Conservation (phyloP, 2,113 vertebrate species). For the Helogale parvula region DNA sequence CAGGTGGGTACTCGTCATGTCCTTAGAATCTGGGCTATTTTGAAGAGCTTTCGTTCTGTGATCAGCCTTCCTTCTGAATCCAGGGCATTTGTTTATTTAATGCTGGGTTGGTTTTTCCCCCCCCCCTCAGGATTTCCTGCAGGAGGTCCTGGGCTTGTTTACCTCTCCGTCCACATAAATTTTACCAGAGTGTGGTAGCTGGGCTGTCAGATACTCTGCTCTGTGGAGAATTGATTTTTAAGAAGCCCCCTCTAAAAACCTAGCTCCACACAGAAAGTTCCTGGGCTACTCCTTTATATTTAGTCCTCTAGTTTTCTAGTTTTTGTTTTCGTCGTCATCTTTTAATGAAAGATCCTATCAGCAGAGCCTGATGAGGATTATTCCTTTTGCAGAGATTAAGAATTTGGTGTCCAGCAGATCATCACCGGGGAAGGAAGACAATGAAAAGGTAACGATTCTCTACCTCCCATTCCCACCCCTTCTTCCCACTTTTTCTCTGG, state of each 20-base stretch:
- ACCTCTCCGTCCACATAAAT: conserved; percentile 38
- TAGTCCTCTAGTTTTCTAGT: background rate
- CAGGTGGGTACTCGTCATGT: background rate
- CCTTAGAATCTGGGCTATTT: background rate
- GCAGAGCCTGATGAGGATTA: conserved; percentile 65
- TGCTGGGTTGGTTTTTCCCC: background rate
- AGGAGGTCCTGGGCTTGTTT: conserved; percentile 55
- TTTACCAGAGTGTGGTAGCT: conserved; percentile 9
- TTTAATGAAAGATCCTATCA: background rate
- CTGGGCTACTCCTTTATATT: background rate
- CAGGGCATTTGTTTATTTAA: conserved; percentile 27
- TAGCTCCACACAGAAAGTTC: background rate
- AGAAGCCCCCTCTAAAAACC: conserved; percentile 50
- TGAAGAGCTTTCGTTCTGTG: background rate
- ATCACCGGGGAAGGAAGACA: conserved; percentile 31
- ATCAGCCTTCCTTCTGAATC: conserved; percentile 45
- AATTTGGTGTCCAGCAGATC: conserved; percentile 31
- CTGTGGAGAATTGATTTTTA: background rate
- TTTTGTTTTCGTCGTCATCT: background rate
- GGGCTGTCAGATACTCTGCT: background rate
- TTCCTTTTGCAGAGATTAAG: conserved; percentile 75
- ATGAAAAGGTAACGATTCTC: conserved; percentile 73
- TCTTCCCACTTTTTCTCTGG: background rate
- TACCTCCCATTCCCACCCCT: background rate
- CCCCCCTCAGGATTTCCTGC: conserved; percentile 46